Conservation (phyloP, 2,888 invertebrate species). For the Cotesia congregata region DNA sequence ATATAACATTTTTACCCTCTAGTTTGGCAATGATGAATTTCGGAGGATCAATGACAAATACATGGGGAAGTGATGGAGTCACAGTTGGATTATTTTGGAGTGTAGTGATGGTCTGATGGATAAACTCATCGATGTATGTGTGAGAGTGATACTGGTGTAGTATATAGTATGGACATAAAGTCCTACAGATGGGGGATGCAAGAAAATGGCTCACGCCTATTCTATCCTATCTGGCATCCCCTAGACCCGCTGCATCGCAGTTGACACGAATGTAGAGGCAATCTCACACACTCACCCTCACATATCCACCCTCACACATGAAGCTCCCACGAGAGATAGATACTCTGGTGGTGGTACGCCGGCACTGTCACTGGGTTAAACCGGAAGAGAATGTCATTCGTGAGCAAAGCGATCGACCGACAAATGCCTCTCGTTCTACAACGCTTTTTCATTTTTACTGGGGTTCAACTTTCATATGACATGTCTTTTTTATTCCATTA, state of each 20-base stretch:
- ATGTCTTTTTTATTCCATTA: slow-evolving; percentile 17
- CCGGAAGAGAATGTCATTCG: slow-evolving; percentile 47
- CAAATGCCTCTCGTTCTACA: slow-evolving; percentile 41
- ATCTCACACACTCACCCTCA: not conserved
- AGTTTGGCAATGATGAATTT: slow-evolving; percentile 26
- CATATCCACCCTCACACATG: not conserved
- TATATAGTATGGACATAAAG: slow-evolving; percentile 5
- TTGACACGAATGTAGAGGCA: slow-evolving; percentile 4
- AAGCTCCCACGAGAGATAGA: not conserved
- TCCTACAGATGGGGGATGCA: not conserved
- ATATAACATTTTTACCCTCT: not conserved
- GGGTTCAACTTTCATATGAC: slow-evolving; percentile 25
- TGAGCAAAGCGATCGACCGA: slow-evolving; percentile 47
- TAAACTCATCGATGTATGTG: slow-evolving; percentile 24
- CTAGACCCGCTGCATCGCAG: not conserved
- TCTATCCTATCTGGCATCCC: slow-evolving; percentile 33
- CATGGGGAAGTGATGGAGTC: slow-evolving; percentile 17
- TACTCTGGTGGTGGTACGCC: not conserved
- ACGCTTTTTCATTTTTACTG: slow-evolving; percentile 4
- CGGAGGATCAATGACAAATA: slow-evolving; percentile 31
- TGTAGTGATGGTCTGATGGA: slow-evolving; percentile 30
- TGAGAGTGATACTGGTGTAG: not conserved
- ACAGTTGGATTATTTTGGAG: slow-evolving; percentile 33
- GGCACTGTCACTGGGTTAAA: slow-evolving; percentile 8
- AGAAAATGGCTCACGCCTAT: slow-evolving; percentile 40